Base-by-base conservation (phyloP, 2,113 vertebrate genomes). In the Chauna torquata region DNA sequence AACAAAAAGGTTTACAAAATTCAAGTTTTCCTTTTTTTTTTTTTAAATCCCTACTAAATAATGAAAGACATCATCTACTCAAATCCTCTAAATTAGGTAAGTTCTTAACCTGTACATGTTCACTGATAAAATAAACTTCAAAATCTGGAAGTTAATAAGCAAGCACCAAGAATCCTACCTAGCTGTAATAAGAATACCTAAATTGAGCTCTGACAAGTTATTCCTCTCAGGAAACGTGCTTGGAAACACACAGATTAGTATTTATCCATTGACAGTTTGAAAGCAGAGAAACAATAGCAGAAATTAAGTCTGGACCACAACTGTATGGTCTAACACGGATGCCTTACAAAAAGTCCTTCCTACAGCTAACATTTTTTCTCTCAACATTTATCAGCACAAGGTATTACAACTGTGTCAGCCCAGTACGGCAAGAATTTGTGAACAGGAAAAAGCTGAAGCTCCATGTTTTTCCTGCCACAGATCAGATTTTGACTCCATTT, bases 261-360 rank as follows among this genome's bases (percentile, higher is more conserved):
- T 13, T 17, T 8, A 17, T 61, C 42, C 47, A 30, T 3, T 47
- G 79, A 38, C 11, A 11, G 36, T 4, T 12, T 40, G 5, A 66
- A 79, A 22, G 20, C 3, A n/a, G 16, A 71, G n/a, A 77, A 68
- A 49, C 52, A 76, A 82, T 0, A 59, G 57, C 68, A 79, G 28
- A 47, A 74, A 30, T 47, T 10, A 30, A 65, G 38, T 36, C n/a
- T 3, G 62, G 76, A 64, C 14, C 24, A 49, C 42, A 79, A 3
- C 2, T 50, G 8, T 0, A 3, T 4, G 38, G 47, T 25, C 70
- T 59, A 20, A 24, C 0, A 1, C 1, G 4, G 71, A 9, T 12
- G 14, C 34, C 34, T 42, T 22, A 42, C 36, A 69, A 30, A 17
- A 44, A 36, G 22, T 17, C 68, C 55, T 59, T 72, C 69, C 65